Evolutionary conservation across 2,888 invertebrate species (phyloP).

Genomic region (Orchestes rusci): DNA sequence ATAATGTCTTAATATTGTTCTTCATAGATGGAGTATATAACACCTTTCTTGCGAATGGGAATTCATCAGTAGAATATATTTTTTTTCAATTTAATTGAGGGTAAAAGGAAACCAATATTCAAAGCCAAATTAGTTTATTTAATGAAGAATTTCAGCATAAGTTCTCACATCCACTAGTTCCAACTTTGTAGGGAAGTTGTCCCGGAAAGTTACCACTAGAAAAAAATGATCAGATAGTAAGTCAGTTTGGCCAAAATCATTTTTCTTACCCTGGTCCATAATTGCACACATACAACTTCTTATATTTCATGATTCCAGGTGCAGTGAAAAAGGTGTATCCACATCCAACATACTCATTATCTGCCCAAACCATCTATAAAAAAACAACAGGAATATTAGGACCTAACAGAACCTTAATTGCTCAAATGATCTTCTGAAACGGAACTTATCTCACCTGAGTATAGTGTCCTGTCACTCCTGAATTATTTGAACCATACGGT

Average conservation of each 20-base stretch:
- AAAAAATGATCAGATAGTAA: too few species aligned
- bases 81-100: too few species aligned
- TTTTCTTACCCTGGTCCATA: slow-evolving; percentile 23
- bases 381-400: too few species aligned
- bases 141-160: slow-evolving; percentile 5
- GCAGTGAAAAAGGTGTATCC: slow-evolving; percentile 20
- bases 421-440: not conserved
- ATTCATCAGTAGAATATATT: too few species aligned
- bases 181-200: slow-evolving; percentile 2
- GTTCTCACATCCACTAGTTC: slow-evolving; percentile 4
- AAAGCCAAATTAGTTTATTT: too few species aligned
- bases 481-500: not conserved
- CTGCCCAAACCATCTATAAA: slow-evolving; percentile 26
- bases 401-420: not conserved
- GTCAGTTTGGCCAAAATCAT: too few species aligned
- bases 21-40: too few species aligned
- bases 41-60: too few species aligned
- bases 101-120: too few species aligned
- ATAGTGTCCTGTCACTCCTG: slow-evolving; percentile 1
- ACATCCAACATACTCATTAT: slow-evolving; percentile 26
- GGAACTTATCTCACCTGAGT: slow-evolving; percentile 2
- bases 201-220: slow-evolving; percentile 27
- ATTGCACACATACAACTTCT: slow-evolving; percentile 27
- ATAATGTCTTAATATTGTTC: too few species aligned
- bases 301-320: slow-evolving; percentile 6